phyloP scores from a whole-genome alignment of 1,140 invertebrate genomes.

The Diorhabda elongata region DNA sequence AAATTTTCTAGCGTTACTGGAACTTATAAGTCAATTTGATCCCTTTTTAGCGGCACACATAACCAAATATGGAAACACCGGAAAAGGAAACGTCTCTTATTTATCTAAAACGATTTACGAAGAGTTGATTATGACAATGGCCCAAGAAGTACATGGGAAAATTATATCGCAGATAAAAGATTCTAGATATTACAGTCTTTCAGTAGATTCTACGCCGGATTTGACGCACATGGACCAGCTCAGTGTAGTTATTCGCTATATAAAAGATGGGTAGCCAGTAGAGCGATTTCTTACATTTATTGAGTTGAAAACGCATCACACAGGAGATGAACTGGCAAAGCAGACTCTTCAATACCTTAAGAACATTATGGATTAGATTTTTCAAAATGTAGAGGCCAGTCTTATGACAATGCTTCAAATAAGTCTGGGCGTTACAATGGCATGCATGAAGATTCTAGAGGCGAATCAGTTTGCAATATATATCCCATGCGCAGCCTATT shows the following conservation, averaged over 20 bases:
- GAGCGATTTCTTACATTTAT: too few species aligned
- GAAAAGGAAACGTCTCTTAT: slow-evolving; percentile 38
- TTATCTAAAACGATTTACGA: slow-evolving; percentile 42
- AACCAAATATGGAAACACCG: slow-evolving; percentile 38
- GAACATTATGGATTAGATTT: slow-evolving; percentile 5
- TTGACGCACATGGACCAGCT: slow-evolving; percentile 41
- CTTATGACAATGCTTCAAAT: slow-evolving; percentile 17
- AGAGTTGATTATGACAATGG: slow-evolving; percentile 42
- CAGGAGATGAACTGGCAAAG: too few species aligned
- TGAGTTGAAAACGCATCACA: too few species aligned
- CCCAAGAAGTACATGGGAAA: slow-evolving; percentile 13
- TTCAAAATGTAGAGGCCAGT: slow-evolving; percentile 17
- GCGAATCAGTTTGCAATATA: slow-evolving; percentile 25
- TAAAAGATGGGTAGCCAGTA: slow-evolving; percentile 26
- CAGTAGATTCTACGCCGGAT: slow-evolving; percentile 47
- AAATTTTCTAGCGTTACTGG: slow-evolving; percentile 36
- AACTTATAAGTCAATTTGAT: slow-evolving; percentile 43
- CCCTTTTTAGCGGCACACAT: slow-evolving; percentile 43
- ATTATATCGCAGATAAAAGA: slow-evolving; percentile 40
- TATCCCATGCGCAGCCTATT: slow-evolving; percentile 30
- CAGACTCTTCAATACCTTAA: too few species aligned
- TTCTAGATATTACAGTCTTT: slow-evolving; percentile 45
- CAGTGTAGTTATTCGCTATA: slow-evolving; percentile 36
- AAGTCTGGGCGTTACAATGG: slow-evolving; percentile 21
- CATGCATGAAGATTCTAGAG: slow-evolving; percentile 39